These are phyloP conservation scores for Yponomeuta plumbellus DNA, from an alignment of 2,888 invertebrate genomes.

Conservation along the genomic window DNA sequence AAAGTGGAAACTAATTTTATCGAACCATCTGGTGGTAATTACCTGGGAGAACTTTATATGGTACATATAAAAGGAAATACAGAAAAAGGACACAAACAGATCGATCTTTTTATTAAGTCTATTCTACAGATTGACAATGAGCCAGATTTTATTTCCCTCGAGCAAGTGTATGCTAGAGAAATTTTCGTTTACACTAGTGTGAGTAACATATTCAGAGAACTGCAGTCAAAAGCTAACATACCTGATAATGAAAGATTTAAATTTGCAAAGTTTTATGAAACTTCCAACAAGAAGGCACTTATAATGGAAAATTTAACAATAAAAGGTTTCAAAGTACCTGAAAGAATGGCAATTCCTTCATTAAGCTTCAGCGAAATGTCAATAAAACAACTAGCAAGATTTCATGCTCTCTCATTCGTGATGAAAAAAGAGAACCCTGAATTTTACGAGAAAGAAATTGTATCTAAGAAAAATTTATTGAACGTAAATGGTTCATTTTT, in stretches of 20 bases:
- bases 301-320: conserved; percentile 43
- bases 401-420: conserved; percentile 45
- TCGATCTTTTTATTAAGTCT: conserved; percentile 44
- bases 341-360: conserved; percentile 40
- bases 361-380: conserved; percentile 40
- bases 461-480: conserved; percentile 14
- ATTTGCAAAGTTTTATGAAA: conserved; percentile 35
- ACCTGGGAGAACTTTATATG: conserved; percentile 27
- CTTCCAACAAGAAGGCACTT: conserved; percentile 35
- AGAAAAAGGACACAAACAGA: conserved; percentile 26
- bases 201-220: conserved; percentile 30
- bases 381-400: conserved; percentile 45
- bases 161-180: conserved; percentile 39
- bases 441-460: conserved; percentile 34
- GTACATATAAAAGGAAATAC: conserved; percentile 20
- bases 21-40: conserved; percentile 15
- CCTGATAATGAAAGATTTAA: conserved; percentile 37
- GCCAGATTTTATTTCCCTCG: conserved; percentile 30
- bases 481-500: conserved; percentile 18
- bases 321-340: conserved; percentile 36
- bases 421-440: conserved; percentile 35
- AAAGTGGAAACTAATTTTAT: conserved; percentile 12
- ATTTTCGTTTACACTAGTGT: conserved; percentile 42
- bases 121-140: conserved; percentile 32
- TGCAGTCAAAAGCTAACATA: conserved; percentile 39